Base-by-base conservation (phyloP, 1,140 invertebrate genomes). In the Periplaneta americana region DNA sequence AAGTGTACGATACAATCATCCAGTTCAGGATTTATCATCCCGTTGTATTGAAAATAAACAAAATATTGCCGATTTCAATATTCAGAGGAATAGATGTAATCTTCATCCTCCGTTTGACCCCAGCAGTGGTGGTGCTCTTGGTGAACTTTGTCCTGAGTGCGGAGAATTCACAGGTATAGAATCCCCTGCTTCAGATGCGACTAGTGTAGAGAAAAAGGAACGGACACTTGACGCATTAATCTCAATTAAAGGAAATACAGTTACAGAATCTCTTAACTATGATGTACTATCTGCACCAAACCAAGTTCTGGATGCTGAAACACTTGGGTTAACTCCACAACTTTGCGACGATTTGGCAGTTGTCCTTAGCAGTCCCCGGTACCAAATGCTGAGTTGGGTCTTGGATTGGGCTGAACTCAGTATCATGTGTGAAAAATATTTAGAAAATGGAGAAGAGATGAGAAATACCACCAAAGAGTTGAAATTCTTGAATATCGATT, bases 401-500 rank as follows among this genome's bases (percentile, higher is more conserved):
- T 83, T 91, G 0, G 89, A 91, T 35, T 93, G 92, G 92, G 86
- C 87, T 36, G 90, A 92, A 81, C 85, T 93, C 36, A 90, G 90
- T 75, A 85, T 85, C 33, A 84, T 91, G 13, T 93, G 92, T 86
- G 89, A 91, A 76, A 88, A 89, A 57, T 93, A 93, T 84, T 84
- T 93, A 22, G 88, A 91, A 22, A 90, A 92, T 82, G 89, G 90
- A 0, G 90, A 92, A 79, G 88, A 90, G 34, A 91, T 91, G 84
- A 88, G 91, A 32, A 91, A 91, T 82, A 88, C 89, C 22, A 90
- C 91, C 77, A 92, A 91, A 48, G 91, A 92, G 82, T 85, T 93
- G 8, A 93, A 93, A 84, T 93, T 91, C 85, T 85, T 93, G 0
- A 92, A 93, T 81, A 92, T 93, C 78, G 92, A 93, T 85, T 93